Base-by-base conservation (phyloP, 2,888 invertebrate species). In the Meloe dianella region DNA sequence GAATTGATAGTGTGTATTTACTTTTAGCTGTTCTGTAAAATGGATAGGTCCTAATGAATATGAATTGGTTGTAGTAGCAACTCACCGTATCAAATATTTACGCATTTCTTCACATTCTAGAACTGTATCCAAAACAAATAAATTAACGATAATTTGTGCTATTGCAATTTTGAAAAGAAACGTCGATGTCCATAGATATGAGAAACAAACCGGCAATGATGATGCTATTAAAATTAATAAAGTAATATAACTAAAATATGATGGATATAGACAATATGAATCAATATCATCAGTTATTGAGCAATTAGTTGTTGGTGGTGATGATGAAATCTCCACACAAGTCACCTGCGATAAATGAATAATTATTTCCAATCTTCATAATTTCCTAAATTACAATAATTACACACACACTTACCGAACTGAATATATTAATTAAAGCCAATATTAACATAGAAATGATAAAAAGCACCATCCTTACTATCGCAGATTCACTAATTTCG, bases 201-300 rank as follows among this genome's bases (percentile, higher is more conserved):
- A 90, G 62, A 92, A 84, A 77, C 92, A 91, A 1, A 90, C 89
- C 70, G 92, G 89, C 75, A 92, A 87, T 24, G 92, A 89, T 59
- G 90, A 87, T 3, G 90, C 89, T 67, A 92, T 86, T 67, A 93
- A 82, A 66, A 91, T 89, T 67, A 92, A 84, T 60, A 91, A 89
- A 60, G 88, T 88, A 80, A 90, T 90, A 81, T 90, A 89, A 72
- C 90, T 89, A 81, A 92, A 89, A 82, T 92, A 93, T 58, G 91
- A 91, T 51, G 92, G 92, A 81, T 90, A 90, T 41, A 89, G 85
- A 77, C 90, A 91, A 30, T 83, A 82, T 7, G 82, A 77, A 29
- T 83, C 80, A 66, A 84, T 83, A 60, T 81, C 82, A 30, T 78
- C 79, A 5, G 77, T 74, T 32, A 75, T 65, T 22, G 81, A 79